Evolutionary conservation across 1,140 invertebrate genomes (phyloP), one percentile per base, ranked within the genome.

Genomic region (Drosophila lacteicornis): DNA sequence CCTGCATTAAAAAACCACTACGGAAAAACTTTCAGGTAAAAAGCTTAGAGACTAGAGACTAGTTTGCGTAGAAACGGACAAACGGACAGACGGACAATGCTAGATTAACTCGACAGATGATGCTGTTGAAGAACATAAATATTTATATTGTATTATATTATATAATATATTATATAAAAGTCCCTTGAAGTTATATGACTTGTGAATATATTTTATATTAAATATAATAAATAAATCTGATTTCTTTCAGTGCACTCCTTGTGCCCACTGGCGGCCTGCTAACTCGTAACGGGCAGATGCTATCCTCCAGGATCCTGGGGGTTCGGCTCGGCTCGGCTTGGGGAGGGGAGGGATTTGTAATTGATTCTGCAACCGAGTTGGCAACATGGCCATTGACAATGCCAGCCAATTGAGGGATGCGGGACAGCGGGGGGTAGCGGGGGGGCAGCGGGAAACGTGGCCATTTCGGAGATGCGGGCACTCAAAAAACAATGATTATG

Each of bases 401-500:
- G 65, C 43, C 65, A 36, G 65, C 43, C 65, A 62, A 47, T 11
- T 15, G 7, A 56, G n/a, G 53, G 40, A 46, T 43, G 30, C 30
- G 51, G 27, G 19, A 53, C n/a, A 12, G 12, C 0, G 25, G 19
- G 19, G 25, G 19, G 19, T 19, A 19, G 19, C 19, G 19, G n/a
- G 9, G 0, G 12, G 53, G 11, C 4, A 25, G 36, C 13, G 25
- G 19, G 19, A 9, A 12, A 11, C 2, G 22, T 5, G 36, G 33
- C 27, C 40, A 33, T 58, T 58, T 50, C 3, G 45, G 53, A 19
- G 46, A 73, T 73, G 69, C 68, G 70, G 70, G 70, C 69, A 40
- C 45, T 57, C 27, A 19, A 59, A 59, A 36, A 71, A 59, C 45
- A 58, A 50, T 73, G 67, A 59, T 73, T 71, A 74, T 73, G 70